A percentile compares a stretch with the other conserved stretches of the same genome.
Conservation (phyloP, 2,113 vertebrate species). For the Bubo bubo region DNA sequence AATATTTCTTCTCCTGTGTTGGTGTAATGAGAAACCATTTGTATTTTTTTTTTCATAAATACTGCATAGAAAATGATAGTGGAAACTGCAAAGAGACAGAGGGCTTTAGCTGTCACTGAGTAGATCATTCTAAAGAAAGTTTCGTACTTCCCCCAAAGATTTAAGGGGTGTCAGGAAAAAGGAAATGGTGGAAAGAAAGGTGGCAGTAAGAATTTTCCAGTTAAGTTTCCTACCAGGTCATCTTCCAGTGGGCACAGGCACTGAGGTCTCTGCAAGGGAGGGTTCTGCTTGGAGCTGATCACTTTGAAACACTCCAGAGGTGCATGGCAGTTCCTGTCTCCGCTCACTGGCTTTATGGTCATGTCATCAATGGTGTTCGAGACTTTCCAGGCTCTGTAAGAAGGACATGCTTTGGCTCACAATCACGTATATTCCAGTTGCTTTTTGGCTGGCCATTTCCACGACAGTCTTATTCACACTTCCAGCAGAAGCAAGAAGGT, state of each 20-base stretch:
- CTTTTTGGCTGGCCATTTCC: not conserved
- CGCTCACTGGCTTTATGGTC: not conserved
- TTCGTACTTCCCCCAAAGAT: not conserved
- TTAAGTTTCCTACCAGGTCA: not conserved
- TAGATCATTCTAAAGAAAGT: not conserved
- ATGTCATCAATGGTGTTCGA: not conserved
- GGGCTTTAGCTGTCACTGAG: not conserved
- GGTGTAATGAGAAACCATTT: not conserved
- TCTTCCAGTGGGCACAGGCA: not conserved
- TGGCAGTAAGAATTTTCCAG: not conserved
- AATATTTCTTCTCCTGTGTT: not conserved
- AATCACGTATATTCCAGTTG: not conserved
- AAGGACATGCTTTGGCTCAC: not conserved
- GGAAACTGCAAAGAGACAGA: not conserved
- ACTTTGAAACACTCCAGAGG: not conserved
- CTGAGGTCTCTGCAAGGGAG: not conserved
- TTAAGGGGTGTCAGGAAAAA: not conserved
- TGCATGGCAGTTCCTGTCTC: not conserved
- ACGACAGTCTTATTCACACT: not conserved
- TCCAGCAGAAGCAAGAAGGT: not conserved
- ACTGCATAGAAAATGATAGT: not conserved
- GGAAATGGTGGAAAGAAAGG: not conserved
- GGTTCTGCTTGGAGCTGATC: not conserved
- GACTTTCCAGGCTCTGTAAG: not conserved
- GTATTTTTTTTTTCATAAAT: not conserved